A percentile compares a stretch with the other conserved stretches of the same genome.
Evolutionary conservation across 2,797 vertebrate genomes (phyloP).

Genomic region (Enteromius viviparus): DNA sequence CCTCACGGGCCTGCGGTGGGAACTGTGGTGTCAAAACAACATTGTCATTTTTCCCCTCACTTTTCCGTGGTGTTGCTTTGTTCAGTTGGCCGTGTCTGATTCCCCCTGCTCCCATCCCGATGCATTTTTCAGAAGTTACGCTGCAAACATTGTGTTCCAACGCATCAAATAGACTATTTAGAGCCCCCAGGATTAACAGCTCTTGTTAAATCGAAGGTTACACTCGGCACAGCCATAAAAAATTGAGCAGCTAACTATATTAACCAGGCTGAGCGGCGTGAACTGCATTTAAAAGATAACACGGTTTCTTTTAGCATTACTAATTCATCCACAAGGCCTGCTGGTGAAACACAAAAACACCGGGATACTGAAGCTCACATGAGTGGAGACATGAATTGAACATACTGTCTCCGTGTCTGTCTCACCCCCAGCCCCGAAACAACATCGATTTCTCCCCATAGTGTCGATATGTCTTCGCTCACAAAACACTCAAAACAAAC

Average conservation of each 20-base stretch:
- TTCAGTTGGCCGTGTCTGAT: slow-evolving; percentile 68
- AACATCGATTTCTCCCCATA: slow-evolving; percentile 35
- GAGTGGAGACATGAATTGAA: slow-evolving; percentile 28
- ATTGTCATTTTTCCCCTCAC: slow-evolving; percentile 68
- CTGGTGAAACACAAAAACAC: slow-evolving; percentile 32
- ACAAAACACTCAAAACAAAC: slow-evolving; percentile 46
- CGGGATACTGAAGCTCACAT: slow-evolving; percentile 18
- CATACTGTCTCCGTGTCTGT: slow-evolving; percentile 19
- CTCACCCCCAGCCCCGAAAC: slow-evolving; percentile 21
- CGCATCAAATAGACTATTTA: slow-evolving; percentile 96
- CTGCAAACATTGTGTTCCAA: slow-evolving; percentile 88
- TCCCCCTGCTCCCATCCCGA: slow-evolving; percentile 67
- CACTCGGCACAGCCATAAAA: slow-evolving; percentile 95
- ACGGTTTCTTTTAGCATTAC: slow-evolving; percentile 79
- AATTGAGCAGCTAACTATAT: slow-evolving; percentile 94
- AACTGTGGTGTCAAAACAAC: slow-evolving; percentile 77
- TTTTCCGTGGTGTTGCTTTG: slow-evolving; percentile 72
- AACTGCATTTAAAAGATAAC: slow-evolving; percentile 73
- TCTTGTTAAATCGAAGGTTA: slow-evolving; percentile 98
- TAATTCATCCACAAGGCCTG: slow-evolving; percentile 73
- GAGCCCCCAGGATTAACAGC: slow-evolving; percentile 95
- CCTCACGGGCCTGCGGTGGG: slow-evolving; percentile 64
- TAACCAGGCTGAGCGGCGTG: slow-evolving; percentile 77
- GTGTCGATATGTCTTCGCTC: slow-evolving; percentile 24
- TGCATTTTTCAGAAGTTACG: slow-evolving; percentile 91